phyloP scores from a whole-genome alignment of 2,888 invertebrate species.

The Pristionchus fissidentatus region DNA sequence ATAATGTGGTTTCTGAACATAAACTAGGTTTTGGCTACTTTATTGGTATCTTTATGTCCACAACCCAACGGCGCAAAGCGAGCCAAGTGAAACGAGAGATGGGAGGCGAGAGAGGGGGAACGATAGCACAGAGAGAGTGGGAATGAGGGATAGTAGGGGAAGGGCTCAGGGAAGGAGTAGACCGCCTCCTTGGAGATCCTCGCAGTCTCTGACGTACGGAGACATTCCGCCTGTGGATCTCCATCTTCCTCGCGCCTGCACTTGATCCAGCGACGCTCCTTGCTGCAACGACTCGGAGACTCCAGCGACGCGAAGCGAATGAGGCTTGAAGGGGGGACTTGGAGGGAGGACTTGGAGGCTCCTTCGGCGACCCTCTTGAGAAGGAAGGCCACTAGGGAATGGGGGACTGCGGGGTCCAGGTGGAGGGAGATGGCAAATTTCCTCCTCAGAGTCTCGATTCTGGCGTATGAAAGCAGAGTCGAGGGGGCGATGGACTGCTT shows the following conservation, averaged over 20 bases:
- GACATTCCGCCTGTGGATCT: background rate
- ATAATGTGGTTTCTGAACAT: too few species aligned
- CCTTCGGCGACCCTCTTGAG: background rate
- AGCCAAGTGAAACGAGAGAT: too few species aligned
- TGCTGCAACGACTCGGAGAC: background rate
- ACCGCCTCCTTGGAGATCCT: background rate
- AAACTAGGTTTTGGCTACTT: too few species aligned
- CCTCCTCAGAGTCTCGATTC: background rate
- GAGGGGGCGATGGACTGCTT: background rate
- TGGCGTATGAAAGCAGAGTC: background rate
- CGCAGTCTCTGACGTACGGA: background rate
- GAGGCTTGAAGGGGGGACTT: background rate
- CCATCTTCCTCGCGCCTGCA: background rate
- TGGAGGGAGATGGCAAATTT: background rate
- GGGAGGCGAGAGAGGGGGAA: too few species aligned
- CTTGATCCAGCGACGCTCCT: background rate
- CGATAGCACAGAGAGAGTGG: too few species aligned
- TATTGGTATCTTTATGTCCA: too few species aligned
- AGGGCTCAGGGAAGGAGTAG: too few species aligned
- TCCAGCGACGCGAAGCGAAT: constrained; percentile 4
- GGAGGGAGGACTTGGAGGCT: background rate
- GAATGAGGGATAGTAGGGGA: too few species aligned
- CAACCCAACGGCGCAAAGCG: too few species aligned
- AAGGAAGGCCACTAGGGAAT: background rate
- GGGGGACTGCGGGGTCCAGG: background rate